Conservation (phyloP, 2,113 vertebrate species). For the Atractosteus spatula region DNA sequence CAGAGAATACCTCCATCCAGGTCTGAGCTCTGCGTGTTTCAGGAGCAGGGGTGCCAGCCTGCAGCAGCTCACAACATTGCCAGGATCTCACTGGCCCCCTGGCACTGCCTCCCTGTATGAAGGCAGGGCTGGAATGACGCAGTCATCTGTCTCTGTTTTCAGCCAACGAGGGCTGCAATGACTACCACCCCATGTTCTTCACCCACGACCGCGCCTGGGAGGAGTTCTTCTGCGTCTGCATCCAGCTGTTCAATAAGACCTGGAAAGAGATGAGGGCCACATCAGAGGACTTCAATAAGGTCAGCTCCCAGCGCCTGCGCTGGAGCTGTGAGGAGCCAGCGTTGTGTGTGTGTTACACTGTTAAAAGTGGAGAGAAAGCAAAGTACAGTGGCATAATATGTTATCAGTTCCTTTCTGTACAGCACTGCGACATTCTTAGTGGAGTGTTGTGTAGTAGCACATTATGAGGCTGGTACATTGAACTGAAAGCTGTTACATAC, state of each 20-base stretch:
- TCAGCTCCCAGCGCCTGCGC: constrained; percentile 34
- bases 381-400: too few species aligned
- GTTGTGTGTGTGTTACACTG: neutral
- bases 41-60: too few species aligned
- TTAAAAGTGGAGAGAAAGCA: too few species aligned
- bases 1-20: too few species aligned
- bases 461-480: too few species aligned
- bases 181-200: constrained; percentile 98
- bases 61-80: too few species aligned
- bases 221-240: constrained; percentile 95
- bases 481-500: too few species aligned
- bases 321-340: neutral
- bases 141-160: constrained; percentile 5
- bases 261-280: constrained; percentile 99
- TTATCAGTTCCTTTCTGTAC: too few species aligned
- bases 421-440: too few species aligned
- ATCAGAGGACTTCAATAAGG: constrained; percentile 97
- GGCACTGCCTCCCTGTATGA: neutral
- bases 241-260: constrained; percentile 95
- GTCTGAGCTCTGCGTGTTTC: too few species aligned
- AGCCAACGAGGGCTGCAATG: constrained; percentile 96
- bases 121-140: neutral
- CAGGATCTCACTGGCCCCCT: neutral
- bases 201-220: constrained; percentile 95
- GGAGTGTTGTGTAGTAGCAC: too few species aligned